Base-by-base conservation (phyloP, 2,797 vertebrate species). In the Scolopax rusticola region DNA sequence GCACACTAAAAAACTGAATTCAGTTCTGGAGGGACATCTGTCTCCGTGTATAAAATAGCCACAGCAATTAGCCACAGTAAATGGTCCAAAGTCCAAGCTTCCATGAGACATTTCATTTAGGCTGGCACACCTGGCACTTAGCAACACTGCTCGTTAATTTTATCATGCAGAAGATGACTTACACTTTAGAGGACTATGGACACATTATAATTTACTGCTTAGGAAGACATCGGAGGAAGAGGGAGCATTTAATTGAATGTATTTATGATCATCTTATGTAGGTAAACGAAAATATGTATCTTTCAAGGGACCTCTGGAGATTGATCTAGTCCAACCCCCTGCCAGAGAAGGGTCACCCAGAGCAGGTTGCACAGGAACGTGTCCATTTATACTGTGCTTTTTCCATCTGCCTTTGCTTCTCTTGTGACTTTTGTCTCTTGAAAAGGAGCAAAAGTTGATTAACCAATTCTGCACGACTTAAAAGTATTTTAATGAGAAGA, bases 81-180 rank as follows among this genome's bases (percentile, higher is more conserved):
- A 82, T 50, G 38, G 89, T 96, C 68, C 83, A 87, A 96, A 94
- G 92, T 93, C 75, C 47, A 2, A 61, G 27, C 8, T 92, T 81
- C 45, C 64, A 71, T 9, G n/a, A 89, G 65, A 86, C 17, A 21
- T 84, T 90, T 89, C 15, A 71, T 73, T 79, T 28, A 45, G 43
- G n/a, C 59, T 63, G 65, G 28, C 67, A 65, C 75, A 94, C 38
- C 51, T 92, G 91, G 68, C 81, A 95, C 83, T 90, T 91, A 95
- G 88, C 87, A 96, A 78, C 89, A 40, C 36, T 36, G 24, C 25
- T 95, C 61, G 76, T 89, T 91, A 91, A 71, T 87, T 92, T 93
- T 67, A 74, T 83, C 9, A 2, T 30, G 48, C 0, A 0, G 85
- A 96, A 92, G 53, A 57, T 85, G 40, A 17, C 60, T 90, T 85